A percentile compares a stretch with the other conserved stretches of the same genome.
These are phyloP conservation scores for Allolobophora icterica DNA, from an alignment of 2,888 invertebrate species.

Conservation along the genomic window DNA sequence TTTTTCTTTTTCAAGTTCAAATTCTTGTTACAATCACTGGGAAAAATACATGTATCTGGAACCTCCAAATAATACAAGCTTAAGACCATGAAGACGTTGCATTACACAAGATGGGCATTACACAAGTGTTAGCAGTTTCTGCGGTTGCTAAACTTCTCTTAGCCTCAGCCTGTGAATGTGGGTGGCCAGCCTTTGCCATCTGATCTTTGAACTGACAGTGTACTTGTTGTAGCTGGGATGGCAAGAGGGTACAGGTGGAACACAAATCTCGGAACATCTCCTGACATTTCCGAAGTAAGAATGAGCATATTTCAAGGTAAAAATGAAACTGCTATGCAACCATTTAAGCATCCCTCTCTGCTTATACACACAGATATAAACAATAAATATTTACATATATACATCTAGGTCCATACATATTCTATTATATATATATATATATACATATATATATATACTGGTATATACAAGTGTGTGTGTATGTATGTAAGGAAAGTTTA, in stretches of 20 bases:
- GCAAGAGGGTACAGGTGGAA: no score
- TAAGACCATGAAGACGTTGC: neutral
- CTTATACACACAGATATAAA: neutral
- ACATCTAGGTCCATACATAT: neutral
- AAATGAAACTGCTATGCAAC: neutral
- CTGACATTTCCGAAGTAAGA: no score
- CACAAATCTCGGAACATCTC: no score
- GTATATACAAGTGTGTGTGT: neutral
- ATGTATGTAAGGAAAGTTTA: neutral
- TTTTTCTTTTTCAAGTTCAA: neutral
- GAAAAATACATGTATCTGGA: neutral
- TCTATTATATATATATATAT: no score
- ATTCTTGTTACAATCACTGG: constrained; percentile 8
- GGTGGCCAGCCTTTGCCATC: no score
- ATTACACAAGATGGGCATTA: neutral
- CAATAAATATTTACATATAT: neutral
- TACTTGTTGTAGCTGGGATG: no score
- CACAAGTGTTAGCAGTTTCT: no score
- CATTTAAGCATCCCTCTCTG: neutral
- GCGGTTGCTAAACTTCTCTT: no score
- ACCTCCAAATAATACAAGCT: neutral
- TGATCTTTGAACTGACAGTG: no score
- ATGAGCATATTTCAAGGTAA: neutral
- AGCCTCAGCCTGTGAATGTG: no score
- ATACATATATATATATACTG: neutral